These are phyloP conservation scores for Stramonita haemastoma DNA, from an alignment of 2,888 invertebrate species.

Conservation along the genomic window DNA sequence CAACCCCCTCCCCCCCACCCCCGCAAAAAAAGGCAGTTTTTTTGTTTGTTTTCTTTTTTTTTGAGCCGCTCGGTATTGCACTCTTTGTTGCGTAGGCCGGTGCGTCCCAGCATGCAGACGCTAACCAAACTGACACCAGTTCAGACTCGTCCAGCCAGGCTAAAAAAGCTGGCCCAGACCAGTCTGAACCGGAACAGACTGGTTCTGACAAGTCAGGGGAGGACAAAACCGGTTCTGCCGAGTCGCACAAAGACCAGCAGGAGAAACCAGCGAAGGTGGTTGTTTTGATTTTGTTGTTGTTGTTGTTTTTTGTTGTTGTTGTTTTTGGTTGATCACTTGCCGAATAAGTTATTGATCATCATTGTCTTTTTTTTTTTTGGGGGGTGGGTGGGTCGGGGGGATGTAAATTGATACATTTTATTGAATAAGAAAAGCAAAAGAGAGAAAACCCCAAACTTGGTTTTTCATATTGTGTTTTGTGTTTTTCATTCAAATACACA, in stretches of 20 bases:
- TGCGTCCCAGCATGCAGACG: constrained; percentile 44
- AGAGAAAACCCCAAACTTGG: no score
- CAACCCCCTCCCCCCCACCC: no score
- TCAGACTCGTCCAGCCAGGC: constrained; percentile 45
- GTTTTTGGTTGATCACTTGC: neutral
- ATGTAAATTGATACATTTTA: no score
- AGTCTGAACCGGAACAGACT: constrained; percentile 45
- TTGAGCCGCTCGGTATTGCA: neutral
- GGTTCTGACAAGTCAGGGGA: constrained; percentile 33
- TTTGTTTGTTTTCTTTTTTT: neutral
- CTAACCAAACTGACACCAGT: constrained; percentile 25
- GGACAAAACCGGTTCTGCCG: neutral
- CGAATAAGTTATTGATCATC: neutral
- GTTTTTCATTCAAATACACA: no score
- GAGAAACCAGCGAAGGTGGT: constrained; percentile 9
- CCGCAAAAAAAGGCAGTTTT: neutral
- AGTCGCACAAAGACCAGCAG: neutral
- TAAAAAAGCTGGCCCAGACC: constrained; percentile 41
- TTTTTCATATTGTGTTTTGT: no score
- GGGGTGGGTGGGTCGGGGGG: neutral
- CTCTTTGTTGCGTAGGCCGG: constrained; percentile 42
- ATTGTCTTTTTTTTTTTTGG: neutral
- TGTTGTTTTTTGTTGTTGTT: neutral
- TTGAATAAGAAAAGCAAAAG: neutral
- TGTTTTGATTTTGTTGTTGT: neutral